Base-by-base conservation (phyloP, 2,888 invertebrate species). In the Diplolepis rosae region DNA sequence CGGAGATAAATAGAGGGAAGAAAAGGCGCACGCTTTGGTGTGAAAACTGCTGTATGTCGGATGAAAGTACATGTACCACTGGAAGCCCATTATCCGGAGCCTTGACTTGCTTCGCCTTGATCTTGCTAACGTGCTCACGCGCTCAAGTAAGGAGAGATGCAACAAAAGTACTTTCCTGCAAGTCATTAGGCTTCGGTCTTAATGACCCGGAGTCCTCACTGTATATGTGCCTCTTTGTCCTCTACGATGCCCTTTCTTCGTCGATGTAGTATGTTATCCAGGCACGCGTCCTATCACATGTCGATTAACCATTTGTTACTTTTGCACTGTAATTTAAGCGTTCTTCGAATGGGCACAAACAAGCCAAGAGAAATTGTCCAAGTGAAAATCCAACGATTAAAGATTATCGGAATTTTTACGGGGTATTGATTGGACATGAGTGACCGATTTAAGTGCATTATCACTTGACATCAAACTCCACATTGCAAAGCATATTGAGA, bases 11-110 rank as follows among this genome's bases (percentile, higher is more conserved):
- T 54, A 52, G 28, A 52, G 32, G 39, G 68, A 35, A 39, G 54
- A 52, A 67, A 65, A 45, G 68, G 69, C 70, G 72, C 56, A 68
- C 70, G 67, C 52, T 35, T 39, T 74, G 70, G 71, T 76, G 77
- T 74, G 77, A 73, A 74, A 73, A 72, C 76, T 69, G 74, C 76
- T 73, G 72, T 75, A 75, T 67, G 71, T 42, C 51, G 71, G 69
- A 72, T 74, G 74, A 74, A 73, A 77, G 77, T 75, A 75, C 76
- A 73, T 71, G 69, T 68, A 65, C 66, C 72, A 50, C 48, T 70
- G 68, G 61, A 71, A 74, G 71, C 72, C 68, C 67, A 74, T 77
- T 72, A 74, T 66, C 70, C 70, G 66, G 45, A 65, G 70, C 71
- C 73, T 65, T 70, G 35, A 54, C 70, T 70, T 66, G 54, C 54